Evolutionary conservation across 2,888 invertebrate species (phyloP).

Genomic region (Cotesia congregata): DNA sequence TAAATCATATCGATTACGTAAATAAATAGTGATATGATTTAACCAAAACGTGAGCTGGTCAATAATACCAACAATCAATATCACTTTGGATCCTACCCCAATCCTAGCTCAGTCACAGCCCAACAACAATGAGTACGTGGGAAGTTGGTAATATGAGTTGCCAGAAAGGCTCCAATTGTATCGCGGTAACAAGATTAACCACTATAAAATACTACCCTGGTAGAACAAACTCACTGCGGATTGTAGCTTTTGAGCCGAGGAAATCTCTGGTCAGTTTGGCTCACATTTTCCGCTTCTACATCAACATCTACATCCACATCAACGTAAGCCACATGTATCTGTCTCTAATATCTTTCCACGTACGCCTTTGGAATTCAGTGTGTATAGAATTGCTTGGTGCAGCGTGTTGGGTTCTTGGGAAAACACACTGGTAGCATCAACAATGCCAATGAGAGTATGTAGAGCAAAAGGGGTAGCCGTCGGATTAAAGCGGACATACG

Average conservation of each 20-base stretch:
- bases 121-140: neutral
- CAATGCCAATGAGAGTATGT: conserved; percentile 5
- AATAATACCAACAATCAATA: no score
- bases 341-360: neutral
- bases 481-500: conserved; percentile 22
- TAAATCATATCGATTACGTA: no score
- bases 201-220: neutral
- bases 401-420: neutral
- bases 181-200: neutral
- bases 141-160: neutral
- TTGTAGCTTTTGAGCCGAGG: neutral
- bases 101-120: neutral
- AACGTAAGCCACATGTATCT: neutral
- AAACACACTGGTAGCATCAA: neutral
- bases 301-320: neutral
- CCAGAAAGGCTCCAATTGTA: neutral
- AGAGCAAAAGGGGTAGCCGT: neutral
- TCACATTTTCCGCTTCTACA: conserved; percentile 9
- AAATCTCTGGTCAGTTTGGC: conserved; percentile 2
- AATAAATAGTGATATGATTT: no score
- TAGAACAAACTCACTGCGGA: neutral
- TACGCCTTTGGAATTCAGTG: neutral
- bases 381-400: neutral
- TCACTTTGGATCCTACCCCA: no score
- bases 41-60: no score